Conservation (phyloP, 2,797 vertebrate genomes). For the Brachyrhaphis roseni region DNA sequence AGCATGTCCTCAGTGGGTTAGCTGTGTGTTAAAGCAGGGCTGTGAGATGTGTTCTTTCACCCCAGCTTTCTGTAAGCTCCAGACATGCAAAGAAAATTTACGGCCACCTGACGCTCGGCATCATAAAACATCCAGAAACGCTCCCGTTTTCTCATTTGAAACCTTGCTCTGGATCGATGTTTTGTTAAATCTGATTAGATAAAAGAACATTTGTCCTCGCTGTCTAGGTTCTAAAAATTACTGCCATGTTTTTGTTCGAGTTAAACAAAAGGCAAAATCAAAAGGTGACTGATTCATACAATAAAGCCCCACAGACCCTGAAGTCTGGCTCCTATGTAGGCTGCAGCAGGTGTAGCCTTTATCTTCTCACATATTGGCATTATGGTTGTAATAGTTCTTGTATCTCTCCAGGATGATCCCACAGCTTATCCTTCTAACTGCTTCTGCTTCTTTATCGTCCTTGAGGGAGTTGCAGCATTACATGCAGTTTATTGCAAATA, state of each 20-base stretch:
- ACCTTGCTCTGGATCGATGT: slow-evolving; percentile 36
- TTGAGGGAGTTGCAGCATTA: slow-evolving; percentile 56
- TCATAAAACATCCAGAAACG: slow-evolving; percentile 32
- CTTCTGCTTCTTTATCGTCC: slow-evolving; percentile 32
- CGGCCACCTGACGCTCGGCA: slow-evolving; percentile 30
- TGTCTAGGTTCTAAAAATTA: slow-evolving; percentile 48
- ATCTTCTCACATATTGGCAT: slow-evolving; percentile 43
- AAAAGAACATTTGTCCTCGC: slow-evolving; percentile 42
- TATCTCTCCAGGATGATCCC: neutral
- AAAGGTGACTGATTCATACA: slow-evolving; percentile 36
- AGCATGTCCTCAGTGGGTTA: slow-evolving; percentile 26
- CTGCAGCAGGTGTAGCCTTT: slow-evolving; percentile 20
- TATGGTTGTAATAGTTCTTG: slow-evolving; percentile 35
- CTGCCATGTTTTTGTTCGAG: slow-evolving; percentile 40
- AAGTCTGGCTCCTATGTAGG: slow-evolving; percentile 17
- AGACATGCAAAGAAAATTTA: slow-evolving; percentile 18
- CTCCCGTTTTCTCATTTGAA: slow-evolving; percentile 29
- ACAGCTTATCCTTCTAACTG: neutral
- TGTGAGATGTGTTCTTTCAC: slow-evolving; percentile 1
- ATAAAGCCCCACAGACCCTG: slow-evolving; percentile 54
- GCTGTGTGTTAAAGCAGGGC: slow-evolving; percentile 17
- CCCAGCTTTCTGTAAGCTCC: slow-evolving; percentile 12
- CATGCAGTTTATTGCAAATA: slow-evolving; percentile 45
- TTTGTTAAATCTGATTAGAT: slow-evolving; percentile 52
- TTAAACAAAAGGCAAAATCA: slow-evolving; percentile 52